Evolutionary conservation across 2,797 vertebrate genomes (phyloP), one percentile per base, ranked within the genome.

Genomic region (Loriculus beryllinus): DNA sequence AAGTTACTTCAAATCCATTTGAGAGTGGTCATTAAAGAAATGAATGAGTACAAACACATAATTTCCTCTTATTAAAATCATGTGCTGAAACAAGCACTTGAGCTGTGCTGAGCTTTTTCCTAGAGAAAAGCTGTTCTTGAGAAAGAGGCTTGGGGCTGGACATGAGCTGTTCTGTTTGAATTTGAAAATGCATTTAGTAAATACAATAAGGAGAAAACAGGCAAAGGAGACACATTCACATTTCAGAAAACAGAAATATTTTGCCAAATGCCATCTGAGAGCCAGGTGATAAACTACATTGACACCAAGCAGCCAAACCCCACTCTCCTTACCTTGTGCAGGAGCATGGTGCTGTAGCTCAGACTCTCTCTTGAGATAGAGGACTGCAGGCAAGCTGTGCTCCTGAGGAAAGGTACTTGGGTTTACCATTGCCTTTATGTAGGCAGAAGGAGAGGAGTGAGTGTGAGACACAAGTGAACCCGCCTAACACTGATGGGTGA

Each of bases 381-480:
- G n/a, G 9, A 13, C 12, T 51, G 11, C 18, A 39, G 28, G 14
- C 12, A 57, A 14, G 2, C 35, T 52, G 35, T 25, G 1, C 14
- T 29, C 6, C 21, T 39, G 6, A 1, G 6, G 4, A 19, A 42
- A 5, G 15, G 11, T n/a, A 35, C 2, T 0, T 1, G 9, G 2
- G 6, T 6, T 21, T 65, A 26, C 7, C 22, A 2, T 29, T 74
- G 35, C 35, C 5, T 74, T 81, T 88, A 69, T 72, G 54, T 43
- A 43, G 69, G 64, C 21, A 35, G 35, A 60, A 52, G 43, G 43
- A 48, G 23, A 75, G 28, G 28, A 35, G 39, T 63, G 52, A 12
- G 54, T 8, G 1, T 33, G 64, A 57, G 54, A 16, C 20, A 19
- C 59, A 59, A 59, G 57, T 90, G 93, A 87, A 33, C 21, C 54